These are phyloP conservation scores for Lordiphosa stackelbergi DNA, from an alignment of 1,140 invertebrate species.

Conservation along the genomic window DNA sequence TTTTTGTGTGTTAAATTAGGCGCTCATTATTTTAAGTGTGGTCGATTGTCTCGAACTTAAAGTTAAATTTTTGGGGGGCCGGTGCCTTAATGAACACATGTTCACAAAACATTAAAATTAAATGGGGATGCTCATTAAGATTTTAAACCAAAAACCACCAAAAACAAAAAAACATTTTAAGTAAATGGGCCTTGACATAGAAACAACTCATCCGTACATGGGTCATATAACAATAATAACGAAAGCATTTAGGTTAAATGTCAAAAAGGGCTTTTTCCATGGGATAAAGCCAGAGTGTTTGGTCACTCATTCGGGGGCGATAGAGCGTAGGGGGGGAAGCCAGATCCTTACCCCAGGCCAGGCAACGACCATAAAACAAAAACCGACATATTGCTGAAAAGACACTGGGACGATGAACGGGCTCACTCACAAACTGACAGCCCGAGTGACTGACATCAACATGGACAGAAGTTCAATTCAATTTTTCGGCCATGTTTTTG, in stretches of 20 bases:
- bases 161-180: conserved; percentile 21
- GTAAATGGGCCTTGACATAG: conserved; percentile 57
- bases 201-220: conserved; percentile 17
- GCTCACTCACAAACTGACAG: conserved; percentile 24
- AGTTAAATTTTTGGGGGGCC: too few species aligned
- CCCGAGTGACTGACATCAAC: conserved; percentile 45
- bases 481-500: conserved; percentile 73
- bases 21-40: conserved; percentile 73
- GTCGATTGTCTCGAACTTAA: conserved; percentile 7
- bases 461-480: conserved; percentile 68
- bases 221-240: conserved; percentile 69
- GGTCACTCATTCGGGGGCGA: conserved; percentile 46
- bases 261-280: conserved; percentile 39
- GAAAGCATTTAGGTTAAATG: conserved; percentile 73
- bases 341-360: conserved; percentile 27
- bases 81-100: conserved; percentile 67
- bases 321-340: background rate
- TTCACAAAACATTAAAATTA: conserved; percentile 70
- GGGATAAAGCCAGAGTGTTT: conserved; percentile 60
- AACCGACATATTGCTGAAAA: conserved; percentile 36
- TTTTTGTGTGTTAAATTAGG: conserved; percentile 63
- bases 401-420: conserved; percentile 2
- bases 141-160: conserved; percentile 42
- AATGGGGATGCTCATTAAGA: conserved; percentile 69
- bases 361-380: conserved; percentile 48